These are phyloP conservation scores for Dissostichus mawsoni DNA, from an alignment of 2,113 vertebrate genomes.

Conservation along the genomic window DNA sequence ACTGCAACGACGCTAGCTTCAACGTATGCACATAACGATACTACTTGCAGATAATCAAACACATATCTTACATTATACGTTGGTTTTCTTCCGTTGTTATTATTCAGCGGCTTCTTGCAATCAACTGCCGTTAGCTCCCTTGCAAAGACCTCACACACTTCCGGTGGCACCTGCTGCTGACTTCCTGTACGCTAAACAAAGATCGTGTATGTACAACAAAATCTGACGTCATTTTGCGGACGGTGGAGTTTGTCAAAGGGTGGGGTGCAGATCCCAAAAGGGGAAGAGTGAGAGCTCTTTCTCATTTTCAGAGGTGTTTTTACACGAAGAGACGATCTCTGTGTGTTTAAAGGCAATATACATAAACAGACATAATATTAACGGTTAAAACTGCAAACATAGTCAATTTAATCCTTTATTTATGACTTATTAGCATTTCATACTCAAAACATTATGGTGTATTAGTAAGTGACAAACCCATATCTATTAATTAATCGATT, in stretches of 20 bases:
- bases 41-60: fast-evolving
- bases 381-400: too few species aligned
- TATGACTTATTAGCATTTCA: background rate
- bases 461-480: background rate
- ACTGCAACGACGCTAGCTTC: fast-evolving
- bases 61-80: slow-evolving; percentile 1
- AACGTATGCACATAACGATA: fast-evolving
- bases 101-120: background rate
- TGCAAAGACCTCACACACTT: slow-evolving; percentile 44
- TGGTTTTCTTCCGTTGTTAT: background rate
- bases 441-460: background rate
- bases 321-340: background rate
- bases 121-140: slow-evolving; percentile 34
- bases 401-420: too few species aligned
- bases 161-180: slow-evolving; percentile 62
- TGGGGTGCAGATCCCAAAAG: background rate
- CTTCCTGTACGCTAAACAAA: slow-evolving; percentile 56
- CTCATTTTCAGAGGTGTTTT: fast-evolving
- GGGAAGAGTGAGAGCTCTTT: slow-evolving; percentile 20
- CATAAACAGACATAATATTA: too few species aligned
- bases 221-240: background rate
- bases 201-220: background rate
- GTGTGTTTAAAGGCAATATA: background rate
- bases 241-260: background rate
- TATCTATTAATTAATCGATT: background rate